These are phyloP conservation scores for Drosophila pegasa DNA, from an alignment of 2,888 invertebrate species.

Conservation along the genomic window DNA sequence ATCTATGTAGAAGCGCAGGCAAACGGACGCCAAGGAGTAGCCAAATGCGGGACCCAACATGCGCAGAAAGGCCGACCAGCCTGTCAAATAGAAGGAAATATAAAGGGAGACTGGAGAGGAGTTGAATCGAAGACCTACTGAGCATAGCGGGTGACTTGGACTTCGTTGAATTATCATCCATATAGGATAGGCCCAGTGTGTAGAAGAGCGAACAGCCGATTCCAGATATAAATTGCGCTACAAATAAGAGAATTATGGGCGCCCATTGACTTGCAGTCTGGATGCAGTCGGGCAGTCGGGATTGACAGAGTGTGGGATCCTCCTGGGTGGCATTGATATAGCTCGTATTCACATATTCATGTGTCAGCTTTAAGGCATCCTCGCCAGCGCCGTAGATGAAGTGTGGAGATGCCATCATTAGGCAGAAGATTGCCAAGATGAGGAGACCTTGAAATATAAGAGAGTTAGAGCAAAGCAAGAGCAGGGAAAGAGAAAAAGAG, in stretches of 20 bases:
- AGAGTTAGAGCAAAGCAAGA: no score
- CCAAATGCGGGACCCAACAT: conserved; percentile 87
- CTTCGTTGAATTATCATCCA: conserved; percentile 90
- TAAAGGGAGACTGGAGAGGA: background rate
- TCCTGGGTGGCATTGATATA: conserved; percentile 67
- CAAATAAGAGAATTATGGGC: conserved; percentile 87
- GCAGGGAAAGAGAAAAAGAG: background rate
- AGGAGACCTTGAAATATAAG: conserved; percentile 82
- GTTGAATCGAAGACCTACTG: conserved; percentile 83
- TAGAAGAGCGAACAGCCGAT: conserved; percentile 88
- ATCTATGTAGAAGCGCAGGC: conserved; percentile 88
- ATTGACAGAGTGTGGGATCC: conserved; percentile 36
- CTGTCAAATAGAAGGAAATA: conserved; percentile 82
- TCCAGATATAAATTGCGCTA: conserved; percentile 89
- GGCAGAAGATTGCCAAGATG: conserved; percentile 87
- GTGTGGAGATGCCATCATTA: conserved; percentile 88
- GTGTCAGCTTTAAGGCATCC: conserved; percentile 87
- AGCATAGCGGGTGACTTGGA: conserved; percentile 89
- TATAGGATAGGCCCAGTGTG: conserved; percentile 88
- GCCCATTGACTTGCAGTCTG: conserved; percentile 79
- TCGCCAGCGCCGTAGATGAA: conserved; percentile 89
- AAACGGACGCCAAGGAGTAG: conserved; percentile 88
- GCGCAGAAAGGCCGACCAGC: conserved; percentile 88
- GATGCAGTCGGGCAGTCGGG: conserved; percentile 25
- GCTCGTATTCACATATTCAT: conserved; percentile 86